Percentiles rank a stretch among this genome's conserved stretches.
These are phyloP conservation scores for Alligator mississippiensis DNA, from an alignment of 2,113 vertebrate genomes.

Conservation along the genomic window DNA sequence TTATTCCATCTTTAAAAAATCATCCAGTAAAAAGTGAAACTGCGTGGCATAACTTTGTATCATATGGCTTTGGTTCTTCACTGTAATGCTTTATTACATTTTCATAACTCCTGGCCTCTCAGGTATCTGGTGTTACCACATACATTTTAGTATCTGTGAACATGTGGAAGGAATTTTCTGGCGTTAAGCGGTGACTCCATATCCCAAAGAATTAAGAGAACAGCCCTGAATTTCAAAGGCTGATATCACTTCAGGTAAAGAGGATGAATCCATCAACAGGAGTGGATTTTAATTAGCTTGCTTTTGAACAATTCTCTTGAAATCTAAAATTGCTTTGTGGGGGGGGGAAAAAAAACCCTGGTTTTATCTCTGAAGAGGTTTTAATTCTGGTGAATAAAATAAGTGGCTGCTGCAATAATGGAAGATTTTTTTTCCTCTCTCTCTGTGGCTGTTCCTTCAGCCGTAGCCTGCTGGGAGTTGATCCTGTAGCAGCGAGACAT, in stretches of 20 bases:
- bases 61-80: neutral
- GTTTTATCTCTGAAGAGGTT: conserved; percentile 45
- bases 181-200: conserved; percentile 31
- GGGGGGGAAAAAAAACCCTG: neutral
- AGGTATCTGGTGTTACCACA: conserved; percentile 34
- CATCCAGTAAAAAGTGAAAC: neutral
- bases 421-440: conserved; percentile 14
- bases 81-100: neutral
- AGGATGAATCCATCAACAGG: conserved; percentile 53
- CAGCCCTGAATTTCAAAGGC: conserved; percentile 50
- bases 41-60: neutral
- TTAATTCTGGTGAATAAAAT: conserved; percentile 32
- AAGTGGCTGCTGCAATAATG: conserved; percentile 35
- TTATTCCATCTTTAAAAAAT: neutral
- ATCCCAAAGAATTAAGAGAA: conserved; percentile 47
- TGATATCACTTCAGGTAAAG: neutral
- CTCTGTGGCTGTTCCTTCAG: conserved; percentile 41
- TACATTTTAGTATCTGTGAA: conserved; percentile 13
- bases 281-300: conserved; percentile 43
- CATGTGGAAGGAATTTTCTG: neutral
- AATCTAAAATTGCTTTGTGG: conserved; percentile 44
- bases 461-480: conserved; percentile 38
- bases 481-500: conserved; percentile 35
- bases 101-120: neutral
- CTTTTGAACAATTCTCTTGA: conserved; percentile 53